Conservation (phyloP, 2,797 vertebrate species). For the Phylloscopus collybita region DNA sequence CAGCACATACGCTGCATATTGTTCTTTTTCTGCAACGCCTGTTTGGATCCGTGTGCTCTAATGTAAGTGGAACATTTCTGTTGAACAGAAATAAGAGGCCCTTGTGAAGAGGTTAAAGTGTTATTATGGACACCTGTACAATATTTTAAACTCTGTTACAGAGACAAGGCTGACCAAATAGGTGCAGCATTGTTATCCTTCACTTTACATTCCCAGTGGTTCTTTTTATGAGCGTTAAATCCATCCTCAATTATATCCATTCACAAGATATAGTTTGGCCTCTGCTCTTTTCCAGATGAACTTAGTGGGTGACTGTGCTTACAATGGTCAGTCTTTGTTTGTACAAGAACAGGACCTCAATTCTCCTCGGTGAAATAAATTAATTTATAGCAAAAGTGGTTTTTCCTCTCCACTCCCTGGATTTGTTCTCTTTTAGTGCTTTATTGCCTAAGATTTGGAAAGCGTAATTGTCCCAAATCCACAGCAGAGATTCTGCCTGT, state of each 20-base stretch:
- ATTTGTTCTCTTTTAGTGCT: background rate
- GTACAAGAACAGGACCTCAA: background rate
- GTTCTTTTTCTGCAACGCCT: background rate
- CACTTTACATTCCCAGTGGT: background rate
- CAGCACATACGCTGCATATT: background rate
- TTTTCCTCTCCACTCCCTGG: background rate
- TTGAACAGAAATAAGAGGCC: background rate
- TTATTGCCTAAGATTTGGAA: background rate
- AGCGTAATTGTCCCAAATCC: background rate
- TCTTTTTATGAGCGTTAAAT: background rate
- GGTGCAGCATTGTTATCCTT: background rate
- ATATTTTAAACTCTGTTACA: background rate
- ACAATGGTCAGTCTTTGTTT: background rate
- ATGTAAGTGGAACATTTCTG: background rate
- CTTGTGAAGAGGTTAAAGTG: background rate
- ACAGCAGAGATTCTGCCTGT: background rate
- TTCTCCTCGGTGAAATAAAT: background rate
- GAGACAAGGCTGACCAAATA: background rate
- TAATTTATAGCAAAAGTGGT: background rate
- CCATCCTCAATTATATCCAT: background rate
- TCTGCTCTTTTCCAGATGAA: background rate
- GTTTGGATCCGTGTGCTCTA: background rate
- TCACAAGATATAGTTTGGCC: background rate
- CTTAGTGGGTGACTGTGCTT: background rate
- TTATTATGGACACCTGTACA: background rate